Evolutionary conservation across 2,113 vertebrate species (phyloP).

Genomic region (Sphyrna mokarran): DNA sequence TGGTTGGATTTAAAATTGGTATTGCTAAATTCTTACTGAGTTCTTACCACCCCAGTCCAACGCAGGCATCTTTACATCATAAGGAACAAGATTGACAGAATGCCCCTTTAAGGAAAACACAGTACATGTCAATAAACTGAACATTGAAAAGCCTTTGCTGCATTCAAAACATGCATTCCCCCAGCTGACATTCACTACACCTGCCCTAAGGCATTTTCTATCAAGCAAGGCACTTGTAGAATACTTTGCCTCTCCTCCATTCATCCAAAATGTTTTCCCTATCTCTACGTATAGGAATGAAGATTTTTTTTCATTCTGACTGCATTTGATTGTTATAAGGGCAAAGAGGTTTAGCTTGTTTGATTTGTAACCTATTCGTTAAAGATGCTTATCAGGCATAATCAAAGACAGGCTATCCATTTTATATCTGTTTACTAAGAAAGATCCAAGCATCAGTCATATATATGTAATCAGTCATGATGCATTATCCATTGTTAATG

Average conservation of each 20-base stretch:
- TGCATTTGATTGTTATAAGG: background rate
- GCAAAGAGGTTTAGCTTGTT: background rate
- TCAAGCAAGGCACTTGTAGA: background rate
- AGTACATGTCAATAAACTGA: background rate
- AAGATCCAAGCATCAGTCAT: background rate
- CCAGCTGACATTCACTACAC: background rate
- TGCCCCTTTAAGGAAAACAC: background rate
- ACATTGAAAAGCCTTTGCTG: background rate
- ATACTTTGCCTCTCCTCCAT: background rate
- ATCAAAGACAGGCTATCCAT: background rate
- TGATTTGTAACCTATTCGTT: background rate
- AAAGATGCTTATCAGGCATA: background rate
- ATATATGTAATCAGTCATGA: background rate
- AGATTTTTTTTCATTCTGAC: background rate
- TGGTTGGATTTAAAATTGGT: no score
- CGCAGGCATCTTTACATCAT: no score
- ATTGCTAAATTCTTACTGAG: no score
- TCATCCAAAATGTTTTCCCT: background rate
- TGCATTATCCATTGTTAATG: background rate
- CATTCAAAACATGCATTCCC: background rate
- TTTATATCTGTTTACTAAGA: background rate
- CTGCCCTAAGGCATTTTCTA: background rate
- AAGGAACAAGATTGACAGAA: background rate
- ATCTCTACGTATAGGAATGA: background rate
- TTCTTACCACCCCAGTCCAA: no score